Percentiles rank a stretch among this genome's conserved stretches.
Evolutionary conservation across 2,113 vertebrate genomes (phyloP).

Genomic region (Phalacrocorax pelagicus): DNA sequence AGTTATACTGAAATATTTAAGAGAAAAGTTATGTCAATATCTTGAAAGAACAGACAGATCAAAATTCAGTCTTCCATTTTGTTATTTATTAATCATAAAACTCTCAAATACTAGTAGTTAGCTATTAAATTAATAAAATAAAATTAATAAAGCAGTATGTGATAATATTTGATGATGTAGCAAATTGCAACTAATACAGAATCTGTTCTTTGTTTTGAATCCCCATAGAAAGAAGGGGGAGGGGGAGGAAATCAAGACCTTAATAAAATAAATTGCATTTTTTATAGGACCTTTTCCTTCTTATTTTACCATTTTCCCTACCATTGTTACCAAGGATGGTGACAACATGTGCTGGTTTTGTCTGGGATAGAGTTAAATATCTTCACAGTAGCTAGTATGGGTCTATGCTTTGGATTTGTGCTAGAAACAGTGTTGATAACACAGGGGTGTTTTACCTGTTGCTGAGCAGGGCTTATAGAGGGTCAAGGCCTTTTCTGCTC

Average conservation of each 20-base stretch:
- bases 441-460: not conserved
- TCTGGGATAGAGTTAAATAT: not conserved
- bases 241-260: not conserved
- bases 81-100: not conserved
- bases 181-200: not conserved
- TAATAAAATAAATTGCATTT: not conserved
- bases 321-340: not conserved
- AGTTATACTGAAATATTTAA: not conserved
- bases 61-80: not conserved
- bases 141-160: not conserved
- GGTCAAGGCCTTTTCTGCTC: not conserved
- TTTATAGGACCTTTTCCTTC: not conserved
- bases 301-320: not conserved
- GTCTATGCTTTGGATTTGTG: not conserved
- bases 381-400: not conserved
- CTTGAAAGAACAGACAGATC: not conserved
- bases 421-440: not conserved
- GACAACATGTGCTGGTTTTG: not conserved
- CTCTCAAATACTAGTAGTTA: not conserved
- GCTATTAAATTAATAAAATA: not conserved
- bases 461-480: not conserved
- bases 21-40: not conserved
- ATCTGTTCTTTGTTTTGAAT: not conserved
- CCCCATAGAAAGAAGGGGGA: not conserved
- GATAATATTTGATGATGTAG: not conserved